These are phyloP conservation scores for Aphidius ervi DNA, from an alignment of 1,140 invertebrate species.

Conservation along the genomic window DNA sequence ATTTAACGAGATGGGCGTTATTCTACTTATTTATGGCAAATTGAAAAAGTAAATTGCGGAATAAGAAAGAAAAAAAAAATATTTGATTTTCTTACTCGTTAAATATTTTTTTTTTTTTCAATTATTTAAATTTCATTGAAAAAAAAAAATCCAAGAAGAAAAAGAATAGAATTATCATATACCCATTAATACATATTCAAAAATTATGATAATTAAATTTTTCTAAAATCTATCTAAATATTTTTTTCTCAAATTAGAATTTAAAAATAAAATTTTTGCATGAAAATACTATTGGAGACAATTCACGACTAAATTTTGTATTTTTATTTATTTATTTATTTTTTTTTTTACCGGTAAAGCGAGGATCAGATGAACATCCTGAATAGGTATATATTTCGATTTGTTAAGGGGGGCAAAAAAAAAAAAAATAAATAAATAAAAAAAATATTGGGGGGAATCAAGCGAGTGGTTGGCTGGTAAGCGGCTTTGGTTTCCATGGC, in stretches of 20 bases:
- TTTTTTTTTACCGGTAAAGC: conserved; percentile 34
- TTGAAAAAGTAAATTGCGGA: conserved; percentile 53
- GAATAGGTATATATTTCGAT: conserved; percentile 31
- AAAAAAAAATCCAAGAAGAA: too few species aligned
- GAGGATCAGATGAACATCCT: conserved; percentile 41
- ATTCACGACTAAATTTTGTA: not conserved
- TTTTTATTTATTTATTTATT: conserved; percentile 22
- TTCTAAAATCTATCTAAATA: too few species aligned
- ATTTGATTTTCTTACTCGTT: not conserved
- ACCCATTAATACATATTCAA: too few species aligned
- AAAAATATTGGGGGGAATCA: conserved; percentile 25
- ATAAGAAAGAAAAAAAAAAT: conserved; percentile 16
- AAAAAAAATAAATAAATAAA: conserved; percentile 16
- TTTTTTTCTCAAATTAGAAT: too few species aligned
- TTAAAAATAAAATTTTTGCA: too few species aligned
- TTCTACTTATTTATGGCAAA: conserved; percentile 53
- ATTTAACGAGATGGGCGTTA: conserved; percentile 45
- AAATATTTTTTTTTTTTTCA: not conserved
- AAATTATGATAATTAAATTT: too few species aligned
- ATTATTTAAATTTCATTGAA: not conserved
- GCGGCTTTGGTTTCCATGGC: conserved; percentile 56
- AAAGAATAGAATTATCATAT: too few species aligned
- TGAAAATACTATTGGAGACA: too few species aligned
- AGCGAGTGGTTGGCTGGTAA: conserved; percentile 51
- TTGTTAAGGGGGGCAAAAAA: not conserved